phyloP scores from a whole-genome alignment of 2,888 invertebrate species.

The Folsomia candida region DNA sequence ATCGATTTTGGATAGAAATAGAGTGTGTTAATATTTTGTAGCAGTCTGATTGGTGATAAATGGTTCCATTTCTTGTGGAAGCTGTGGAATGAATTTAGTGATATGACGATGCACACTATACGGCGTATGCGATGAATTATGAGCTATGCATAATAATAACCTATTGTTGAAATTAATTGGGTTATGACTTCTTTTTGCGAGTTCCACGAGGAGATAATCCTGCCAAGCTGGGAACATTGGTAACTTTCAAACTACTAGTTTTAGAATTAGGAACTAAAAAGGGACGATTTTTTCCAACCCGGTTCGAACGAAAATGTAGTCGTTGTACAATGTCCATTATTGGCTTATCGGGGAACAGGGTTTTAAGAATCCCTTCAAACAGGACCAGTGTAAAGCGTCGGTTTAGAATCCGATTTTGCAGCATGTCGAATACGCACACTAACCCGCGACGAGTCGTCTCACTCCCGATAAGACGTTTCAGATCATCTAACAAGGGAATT shows the following conservation, averaged over 20 bases:
- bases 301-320: slow-evolving; percentile 62
- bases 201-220: slow-evolving; percentile 44
- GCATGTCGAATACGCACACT: slow-evolving; percentile 78
- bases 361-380: slow-evolving; percentile 74
- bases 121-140: too few relatives aligned
- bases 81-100: too few relatives aligned
- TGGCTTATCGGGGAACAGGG: slow-evolving; percentile 76
- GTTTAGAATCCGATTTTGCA: slow-evolving; percentile 82
- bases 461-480: slow-evolving; percentile 83
- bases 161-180: neutral
- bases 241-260: slow-evolving; percentile 16
- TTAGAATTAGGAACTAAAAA: slow-evolving; percentile 40
- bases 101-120: too few relatives aligned
- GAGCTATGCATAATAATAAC: neutral
- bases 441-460: slow-evolving; percentile 82
- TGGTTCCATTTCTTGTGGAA: too few relatives aligned
- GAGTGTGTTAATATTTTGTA: too few relatives aligned
- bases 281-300: slow-evolving; percentile 47
- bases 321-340: slow-evolving; percentile 69
- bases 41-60: too few relatives aligned
- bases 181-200: slow-evolving; percentile 33
- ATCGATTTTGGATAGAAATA: too few relatives aligned
- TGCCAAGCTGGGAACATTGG: slow-evolving; percentile 20
- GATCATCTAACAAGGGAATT: slow-evolving; percentile 66
- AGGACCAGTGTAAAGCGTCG: slow-evolving; percentile 77